These are phyloP conservation scores for Netta rufina DNA, from an alignment of 2,797 vertebrate species.

Conservation along the genomic window DNA sequence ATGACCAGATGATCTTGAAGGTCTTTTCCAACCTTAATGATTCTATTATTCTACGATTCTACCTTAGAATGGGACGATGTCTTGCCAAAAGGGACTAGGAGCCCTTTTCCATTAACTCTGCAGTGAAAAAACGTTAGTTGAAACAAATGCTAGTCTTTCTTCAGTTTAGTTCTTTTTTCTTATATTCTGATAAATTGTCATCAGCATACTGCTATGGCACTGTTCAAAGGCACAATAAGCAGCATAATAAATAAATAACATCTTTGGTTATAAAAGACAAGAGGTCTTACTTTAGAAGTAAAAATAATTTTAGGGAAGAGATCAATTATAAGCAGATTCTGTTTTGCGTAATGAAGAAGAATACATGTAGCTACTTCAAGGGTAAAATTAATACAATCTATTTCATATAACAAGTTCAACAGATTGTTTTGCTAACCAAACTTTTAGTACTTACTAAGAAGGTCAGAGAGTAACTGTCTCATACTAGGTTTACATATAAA, in stretches of 20 bases:
- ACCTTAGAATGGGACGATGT: neutral
- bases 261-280: neutral
- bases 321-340: neutral
- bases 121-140: neutral
- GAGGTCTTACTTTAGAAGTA: neutral
- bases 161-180: neutral
- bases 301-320: neutral
- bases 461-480: neutral
- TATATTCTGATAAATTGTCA: neutral
- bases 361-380: neutral
- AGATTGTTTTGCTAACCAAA: neutral
- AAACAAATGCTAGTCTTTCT: neutral
- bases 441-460: neutral
- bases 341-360: neutral
- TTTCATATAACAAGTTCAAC: neutral
- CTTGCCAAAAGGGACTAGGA: neutral
- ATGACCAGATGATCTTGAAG: too few species aligned
- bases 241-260: neutral
- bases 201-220: neutral
- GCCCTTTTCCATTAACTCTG: neutral
- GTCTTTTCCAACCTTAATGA: too few species aligned
- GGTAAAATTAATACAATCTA: neutral
- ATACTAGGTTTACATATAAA: neutral
- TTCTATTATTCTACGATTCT: neutral
- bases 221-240: neutral